Evolutionary conservation across 2,888 invertebrate species (phyloP).

Genomic region (Yponomeuta evonymella): DNA sequence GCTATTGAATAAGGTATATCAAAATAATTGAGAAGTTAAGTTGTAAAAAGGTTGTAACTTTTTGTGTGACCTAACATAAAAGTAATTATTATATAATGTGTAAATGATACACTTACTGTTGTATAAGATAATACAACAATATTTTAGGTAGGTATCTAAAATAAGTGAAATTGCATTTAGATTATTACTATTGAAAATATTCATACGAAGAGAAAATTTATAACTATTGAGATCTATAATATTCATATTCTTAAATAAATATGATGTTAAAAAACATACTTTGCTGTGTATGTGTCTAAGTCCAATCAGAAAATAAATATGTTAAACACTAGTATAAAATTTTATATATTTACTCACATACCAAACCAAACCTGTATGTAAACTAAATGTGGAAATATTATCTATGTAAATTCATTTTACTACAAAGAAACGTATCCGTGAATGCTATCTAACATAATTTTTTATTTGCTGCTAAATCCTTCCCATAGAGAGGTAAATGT

Average conservation of each 20-base stretch:
- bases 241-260: not conserved
- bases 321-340: no score
- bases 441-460: not conserved
- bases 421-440: constrained; percentile 6
- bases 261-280: not conserved
- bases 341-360: not conserved
- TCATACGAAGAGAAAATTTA: no score
- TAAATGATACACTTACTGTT: no score
- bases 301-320: not conserved
- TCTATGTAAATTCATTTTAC: not conserved
- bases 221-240: not conserved
- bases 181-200: no score
- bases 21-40: no score
- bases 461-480: not conserved
- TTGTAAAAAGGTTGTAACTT: no score
- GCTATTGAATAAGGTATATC: no score
- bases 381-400: not conserved
- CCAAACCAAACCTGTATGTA: not conserved
- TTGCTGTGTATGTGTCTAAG: not conserved
- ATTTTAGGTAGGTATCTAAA: no score
- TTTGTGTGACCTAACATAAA: no score
- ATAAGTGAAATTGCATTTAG: no score
- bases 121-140: no score
- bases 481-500: not conserved
- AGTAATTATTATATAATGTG: no score